Evolutionary conservation across 53 echinoderm and acorn worm species (phyloP), one percentile per base, ranked within the genome.

Genomic region (Actinopyga echinites): DNA sequence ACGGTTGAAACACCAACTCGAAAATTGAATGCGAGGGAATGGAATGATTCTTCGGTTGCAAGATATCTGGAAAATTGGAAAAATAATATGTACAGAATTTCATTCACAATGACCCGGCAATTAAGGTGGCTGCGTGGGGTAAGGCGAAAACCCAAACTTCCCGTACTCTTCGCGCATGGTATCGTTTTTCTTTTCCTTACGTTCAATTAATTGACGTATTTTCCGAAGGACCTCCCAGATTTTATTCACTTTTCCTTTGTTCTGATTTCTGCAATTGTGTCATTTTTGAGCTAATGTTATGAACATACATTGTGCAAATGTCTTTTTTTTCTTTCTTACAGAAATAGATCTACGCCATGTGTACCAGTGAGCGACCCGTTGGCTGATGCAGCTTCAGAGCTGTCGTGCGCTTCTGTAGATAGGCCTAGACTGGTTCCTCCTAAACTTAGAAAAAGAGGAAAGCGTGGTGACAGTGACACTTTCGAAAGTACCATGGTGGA

Each of bases 11-110:
- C 40, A 5, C 75, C 75, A 19, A 74, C 24, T 19, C 75, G 34
- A 23, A 35, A 74, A 19, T 34, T 32, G 40, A 35, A 74, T 9
- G 34, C 35, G 12, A 74, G 49, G 40, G 75, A 74, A 32, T 23
- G 42, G 40, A 34, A 74, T 20, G 75, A 74, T 32, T 74, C 75
- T 13, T 42, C 75, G 1, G 75, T 74, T 2, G 75, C 75, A 1
- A 74, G 75, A 23, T 74, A 74, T 24, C 75, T 74, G 40, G 37
- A 34, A 34, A 22, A 59, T 10, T 6, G 22, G 28, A 59, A 24
- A 59, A 12, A 59, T 59, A 28, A 19, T 24, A 10, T 40, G 10
- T 40, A 40, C 6, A 40, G 40, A 40, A 4, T 7, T 40, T 5
- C 7, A 3, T 0, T 8, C 40, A 0, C 7, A 40, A 10, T 8